Conservation (phyloP, 2,113 vertebrate species). For the Sakesphorus luctuosus region DNA sequence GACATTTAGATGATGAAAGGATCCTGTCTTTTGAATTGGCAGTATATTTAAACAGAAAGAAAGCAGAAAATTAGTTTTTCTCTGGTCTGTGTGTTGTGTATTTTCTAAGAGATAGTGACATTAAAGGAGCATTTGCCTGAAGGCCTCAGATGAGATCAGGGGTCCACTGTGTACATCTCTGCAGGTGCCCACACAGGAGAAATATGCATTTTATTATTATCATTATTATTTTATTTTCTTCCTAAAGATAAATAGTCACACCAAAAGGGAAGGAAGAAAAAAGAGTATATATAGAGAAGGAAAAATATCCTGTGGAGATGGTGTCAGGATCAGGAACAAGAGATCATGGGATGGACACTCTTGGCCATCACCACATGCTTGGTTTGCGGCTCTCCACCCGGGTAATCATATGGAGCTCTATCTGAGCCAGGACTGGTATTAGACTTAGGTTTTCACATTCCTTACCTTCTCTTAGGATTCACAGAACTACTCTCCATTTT, state of each 20-base stretch:
- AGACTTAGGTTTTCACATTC: background rate
- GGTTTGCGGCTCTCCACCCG: background rate
- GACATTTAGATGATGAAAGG: conserved; percentile 11
- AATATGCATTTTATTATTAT: background rate
- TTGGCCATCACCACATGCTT: background rate
- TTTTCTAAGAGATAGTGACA: background rate
- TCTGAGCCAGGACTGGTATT: accelerated
- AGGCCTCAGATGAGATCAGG: background rate
- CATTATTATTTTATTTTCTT: background rate
- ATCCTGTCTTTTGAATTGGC: background rate
- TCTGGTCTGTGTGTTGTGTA: conserved; percentile 12
- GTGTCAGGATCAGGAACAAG: background rate
- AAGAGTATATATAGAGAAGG: background rate
- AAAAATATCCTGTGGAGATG: background rate
- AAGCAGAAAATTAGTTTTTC: conserved; percentile 50
- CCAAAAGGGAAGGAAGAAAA: background rate
- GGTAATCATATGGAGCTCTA: background rate
- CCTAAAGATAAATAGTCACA: background rate
- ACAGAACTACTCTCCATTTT: background rate
- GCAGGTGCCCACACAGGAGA: background rate
- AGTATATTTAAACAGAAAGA: conserved; percentile 34
- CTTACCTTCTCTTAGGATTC: background rate
- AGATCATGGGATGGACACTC: background rate
- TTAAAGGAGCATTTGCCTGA: background rate
- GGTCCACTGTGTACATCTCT: background rate